Conservation (phyloP, 2,797 vertebrate genomes). For the Tolypeutes matacus region DNA sequence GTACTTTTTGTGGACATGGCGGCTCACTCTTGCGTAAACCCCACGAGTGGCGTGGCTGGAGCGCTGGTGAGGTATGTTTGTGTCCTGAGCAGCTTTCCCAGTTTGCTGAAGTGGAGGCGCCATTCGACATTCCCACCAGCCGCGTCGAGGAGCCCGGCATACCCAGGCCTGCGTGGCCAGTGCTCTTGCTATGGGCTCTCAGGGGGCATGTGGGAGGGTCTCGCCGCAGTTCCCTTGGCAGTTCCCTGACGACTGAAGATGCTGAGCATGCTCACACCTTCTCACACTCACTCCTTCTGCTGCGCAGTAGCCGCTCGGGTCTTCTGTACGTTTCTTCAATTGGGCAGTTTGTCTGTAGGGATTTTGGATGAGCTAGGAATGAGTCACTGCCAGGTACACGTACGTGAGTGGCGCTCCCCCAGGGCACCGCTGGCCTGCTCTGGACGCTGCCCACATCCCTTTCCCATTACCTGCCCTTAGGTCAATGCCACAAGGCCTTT, state of each 20-base stretch:
- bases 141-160: accelerated
- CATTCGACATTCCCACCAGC: accelerated
- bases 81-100: not conserved
- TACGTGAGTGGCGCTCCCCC: not conserved
- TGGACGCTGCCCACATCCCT: not conserved
- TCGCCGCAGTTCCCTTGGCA: accelerated
- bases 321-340: not conserved
- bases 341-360: not conserved
- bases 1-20: not conserved
- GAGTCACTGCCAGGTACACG: accelerated
- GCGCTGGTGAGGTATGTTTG: not conserved
- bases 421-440: not conserved
- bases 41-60: not conserved
- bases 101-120: not conserved
- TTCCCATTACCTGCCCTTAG: not conserved
- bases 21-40: too few species aligned
- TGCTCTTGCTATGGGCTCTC: accelerated
- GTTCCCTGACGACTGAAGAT: not conserved
- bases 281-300: not conserved
- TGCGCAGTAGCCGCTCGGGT: not conserved
- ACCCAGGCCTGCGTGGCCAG: accelerated
- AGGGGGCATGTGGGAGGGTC: accelerated
- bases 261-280: not conserved
- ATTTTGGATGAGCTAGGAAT: accelerated
- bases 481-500: not conserved